Evolutionary conservation across 2,797 vertebrate species (phyloP).

Genomic region (Onychomys leucogaster): DNA sequence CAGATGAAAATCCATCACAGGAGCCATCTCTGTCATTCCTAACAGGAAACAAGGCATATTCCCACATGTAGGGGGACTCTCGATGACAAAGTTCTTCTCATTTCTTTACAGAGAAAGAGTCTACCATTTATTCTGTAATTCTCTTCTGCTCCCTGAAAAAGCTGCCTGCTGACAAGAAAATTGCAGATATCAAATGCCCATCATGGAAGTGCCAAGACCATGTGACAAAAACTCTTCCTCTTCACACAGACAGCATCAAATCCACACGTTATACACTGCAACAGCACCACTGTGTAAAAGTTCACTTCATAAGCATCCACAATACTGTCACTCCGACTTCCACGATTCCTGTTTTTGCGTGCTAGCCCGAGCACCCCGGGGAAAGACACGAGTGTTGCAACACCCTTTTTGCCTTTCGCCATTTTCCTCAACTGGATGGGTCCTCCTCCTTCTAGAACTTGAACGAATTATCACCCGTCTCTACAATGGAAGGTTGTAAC

Average conservation of each 20-base stretch:
- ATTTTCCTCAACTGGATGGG: conserved; percentile 30
- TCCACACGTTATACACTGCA: not conserved
- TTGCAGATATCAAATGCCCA: not conserved
- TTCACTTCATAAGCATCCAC: not conserved
- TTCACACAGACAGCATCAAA: not conserved
- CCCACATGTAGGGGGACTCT: not conserved
- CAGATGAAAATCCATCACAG: not conserved
- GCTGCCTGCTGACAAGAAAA: not conserved
- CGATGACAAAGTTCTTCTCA: not conserved
- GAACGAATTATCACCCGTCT: not conserved
- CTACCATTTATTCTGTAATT: not conserved
- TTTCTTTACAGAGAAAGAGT: not conserved
- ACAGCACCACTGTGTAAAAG: not conserved
- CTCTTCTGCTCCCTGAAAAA: not conserved
- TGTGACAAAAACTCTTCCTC: not conserved
- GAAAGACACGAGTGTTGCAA: not conserved
- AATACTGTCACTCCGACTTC: not conserved
- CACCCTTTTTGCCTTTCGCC: conserved; percentile 9
- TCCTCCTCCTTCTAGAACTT: not conserved
- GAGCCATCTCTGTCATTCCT: not conserved
- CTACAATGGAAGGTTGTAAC: not conserved
- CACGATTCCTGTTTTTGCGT: not conserved
- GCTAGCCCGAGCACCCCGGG: not conserved
- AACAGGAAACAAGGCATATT: not conserved
- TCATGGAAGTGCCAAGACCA: not conserved